Conservation (phyloP, 2,888 invertebrate genomes). For the Plusia festucae region DNA sequence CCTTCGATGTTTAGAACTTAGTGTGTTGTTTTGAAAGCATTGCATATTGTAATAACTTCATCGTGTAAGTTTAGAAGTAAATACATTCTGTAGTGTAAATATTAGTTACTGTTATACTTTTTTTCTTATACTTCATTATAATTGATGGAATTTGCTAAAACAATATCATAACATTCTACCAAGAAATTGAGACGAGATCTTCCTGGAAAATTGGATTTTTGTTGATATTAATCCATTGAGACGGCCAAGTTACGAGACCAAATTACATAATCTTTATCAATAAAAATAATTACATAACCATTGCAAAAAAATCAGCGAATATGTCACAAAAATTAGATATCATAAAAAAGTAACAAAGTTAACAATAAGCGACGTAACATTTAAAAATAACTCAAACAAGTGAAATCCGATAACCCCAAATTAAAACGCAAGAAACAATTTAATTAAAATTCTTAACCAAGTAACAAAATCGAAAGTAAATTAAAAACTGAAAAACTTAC, state of each 20-base stretch:
- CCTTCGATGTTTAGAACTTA: neutral
- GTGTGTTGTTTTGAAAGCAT: conserved; percentile 1
- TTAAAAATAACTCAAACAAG: conserved; percentile 34
- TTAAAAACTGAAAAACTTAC: conserved; percentile 55
- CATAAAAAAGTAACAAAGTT: neutral
- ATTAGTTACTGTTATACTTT: too few relatives aligned
- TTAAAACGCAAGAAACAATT: conserved; percentile 49
- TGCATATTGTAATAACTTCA: neutral
- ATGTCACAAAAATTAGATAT: too few relatives aligned
- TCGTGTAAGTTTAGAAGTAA: neutral
- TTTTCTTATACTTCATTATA: too few relatives aligned
- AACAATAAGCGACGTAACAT: conserved; percentile 8
- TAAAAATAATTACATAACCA: neutral
- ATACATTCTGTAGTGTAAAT: too few relatives aligned
- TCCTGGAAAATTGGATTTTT: neutral
- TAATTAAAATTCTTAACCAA: conserved; percentile 49
- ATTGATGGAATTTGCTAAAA: neutral
- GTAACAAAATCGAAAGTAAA: conserved; percentile 25
- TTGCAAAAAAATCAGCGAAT: neutral
- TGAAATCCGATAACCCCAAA: conserved; percentile 39
- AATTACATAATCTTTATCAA: too few relatives aligned
- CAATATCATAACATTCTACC: neutral
- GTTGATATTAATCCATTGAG: neutral
- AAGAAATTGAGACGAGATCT: neutral
- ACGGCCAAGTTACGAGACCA: neutral